phyloP scores from a whole-genome alignment of 2,113 vertebrate species.

The Stercorarius parasiticus region DNA sequence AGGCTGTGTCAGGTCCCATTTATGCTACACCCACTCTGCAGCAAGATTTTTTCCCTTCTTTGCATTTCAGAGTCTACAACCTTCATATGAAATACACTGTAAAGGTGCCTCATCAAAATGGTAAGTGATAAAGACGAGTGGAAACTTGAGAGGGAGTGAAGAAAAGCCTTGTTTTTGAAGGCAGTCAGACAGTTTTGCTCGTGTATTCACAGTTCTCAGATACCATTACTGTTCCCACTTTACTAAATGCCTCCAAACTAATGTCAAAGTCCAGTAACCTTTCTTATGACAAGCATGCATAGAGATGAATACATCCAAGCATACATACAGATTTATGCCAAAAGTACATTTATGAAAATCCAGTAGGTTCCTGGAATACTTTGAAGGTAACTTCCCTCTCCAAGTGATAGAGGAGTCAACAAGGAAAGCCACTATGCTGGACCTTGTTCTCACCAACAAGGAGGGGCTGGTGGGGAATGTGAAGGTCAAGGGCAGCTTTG shows the following conservation, averaged over 20 bases:
- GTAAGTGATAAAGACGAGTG: neutral
- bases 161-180: neutral
- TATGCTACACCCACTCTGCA: neutral
- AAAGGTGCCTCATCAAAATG: neutral
- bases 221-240: neutral
- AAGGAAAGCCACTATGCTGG: neutral
- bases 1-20: neutral
- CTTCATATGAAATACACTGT: neutral
- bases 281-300: neutral
- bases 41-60: neutral
- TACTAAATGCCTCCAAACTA: neutral
- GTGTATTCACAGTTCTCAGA: neutral
- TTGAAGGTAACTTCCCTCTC: neutral
- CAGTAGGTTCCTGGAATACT: neutral
- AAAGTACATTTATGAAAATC: neutral
- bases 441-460: neutral
- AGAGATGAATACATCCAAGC: neutral
- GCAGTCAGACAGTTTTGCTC: neutral
- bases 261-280: neutral
- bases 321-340: neutral
- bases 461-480: neutral
- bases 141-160: neutral
- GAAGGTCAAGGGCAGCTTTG: neutral
- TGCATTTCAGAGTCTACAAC: constrained; percentile 13
- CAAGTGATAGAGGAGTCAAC: neutral